Base-by-base conservation (phyloP, 2,113 vertebrate species). In the Paralichthys olivaceus region DNA sequence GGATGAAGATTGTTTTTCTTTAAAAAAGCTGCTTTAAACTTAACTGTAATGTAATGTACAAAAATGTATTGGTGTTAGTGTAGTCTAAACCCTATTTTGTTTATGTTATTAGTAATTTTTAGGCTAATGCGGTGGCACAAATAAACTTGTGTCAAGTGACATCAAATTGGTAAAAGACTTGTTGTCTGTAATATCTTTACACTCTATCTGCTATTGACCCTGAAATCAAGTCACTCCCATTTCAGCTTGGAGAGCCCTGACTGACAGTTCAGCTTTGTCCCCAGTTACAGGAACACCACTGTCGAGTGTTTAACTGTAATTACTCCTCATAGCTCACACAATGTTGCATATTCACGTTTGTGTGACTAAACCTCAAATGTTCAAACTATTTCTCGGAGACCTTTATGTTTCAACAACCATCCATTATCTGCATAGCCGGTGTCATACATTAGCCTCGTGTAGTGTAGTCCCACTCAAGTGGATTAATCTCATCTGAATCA, bases 401-500 rank as follows among this genome's bases (percentile, higher is more conserved):
- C 45, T 77, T 73, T 75, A 64, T 45, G 73, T 79, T 83, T 67
- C 51, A 71, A 63, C 64, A 65, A 57, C 26, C 32, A 59, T 72
- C 51, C 77, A 76, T 84, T 87, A 87, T 80, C 80, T 70, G 63
- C 34, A 28, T 69, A 17, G 40, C 53, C 57, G 58, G 60, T 68
- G 25, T 83, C 34, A 55, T 66, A 77, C 87, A 89, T 87, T 61
- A 84, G 77, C 34, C 51, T 15, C 32, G 45, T 45, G 78, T 55
- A 17, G 69, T 37, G 61, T 67, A 8, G 40, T 64, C 85, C 72
- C 79, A 89, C 91, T 88, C 84, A 19, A 89, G 80, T 86, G 75
- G 83, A 94, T 92, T 91, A 92, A 93, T 94, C 89, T 87, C 87
- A 85, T 86, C 66, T 85, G 81, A 93, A 93, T 92, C 89, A 90